Conservation (phyloP, 2,113 vertebrate genomes). For the Mobula birostris region DNA sequence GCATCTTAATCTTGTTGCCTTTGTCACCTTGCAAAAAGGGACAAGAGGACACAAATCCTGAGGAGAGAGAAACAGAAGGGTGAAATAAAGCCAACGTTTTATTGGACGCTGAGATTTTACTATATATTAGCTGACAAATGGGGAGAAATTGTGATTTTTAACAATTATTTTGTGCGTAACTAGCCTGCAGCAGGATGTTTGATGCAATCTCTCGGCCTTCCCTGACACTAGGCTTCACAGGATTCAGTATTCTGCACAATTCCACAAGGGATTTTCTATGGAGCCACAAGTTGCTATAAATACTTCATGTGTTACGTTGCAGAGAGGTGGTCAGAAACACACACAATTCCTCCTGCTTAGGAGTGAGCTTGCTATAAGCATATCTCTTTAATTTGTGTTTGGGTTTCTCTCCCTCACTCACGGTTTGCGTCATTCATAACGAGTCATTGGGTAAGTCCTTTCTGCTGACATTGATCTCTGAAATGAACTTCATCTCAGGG, state of each 20-base stretch:
- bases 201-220: background rate
- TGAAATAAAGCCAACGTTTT: background rate
- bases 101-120: background rate
- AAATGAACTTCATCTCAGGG: too few species aligned
- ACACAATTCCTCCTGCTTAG: background rate
- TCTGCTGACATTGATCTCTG: too few species aligned
- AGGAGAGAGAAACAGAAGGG: background rate
- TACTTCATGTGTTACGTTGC: background rate
- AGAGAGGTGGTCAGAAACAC: background rate
- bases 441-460: too few species aligned
- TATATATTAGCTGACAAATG: too few species aligned
- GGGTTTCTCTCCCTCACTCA: background rate
- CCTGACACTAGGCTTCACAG: background rate
- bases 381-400: background rate
- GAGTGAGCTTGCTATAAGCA: background rate
- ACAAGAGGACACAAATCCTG: background rate
- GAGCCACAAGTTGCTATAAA: background rate
- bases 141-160: background rate
- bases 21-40: background rate
- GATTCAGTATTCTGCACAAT: background rate
- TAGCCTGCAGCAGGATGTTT: background rate
- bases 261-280: background rate
- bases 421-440: background rate
- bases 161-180: background rate
- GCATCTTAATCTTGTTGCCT: background rate